Percentiles rank a stretch among this genome's conserved stretches.
Conservation (phyloP, 2,797 vertebrate species). For the Lepilemur ruficaudatus region DNA sequence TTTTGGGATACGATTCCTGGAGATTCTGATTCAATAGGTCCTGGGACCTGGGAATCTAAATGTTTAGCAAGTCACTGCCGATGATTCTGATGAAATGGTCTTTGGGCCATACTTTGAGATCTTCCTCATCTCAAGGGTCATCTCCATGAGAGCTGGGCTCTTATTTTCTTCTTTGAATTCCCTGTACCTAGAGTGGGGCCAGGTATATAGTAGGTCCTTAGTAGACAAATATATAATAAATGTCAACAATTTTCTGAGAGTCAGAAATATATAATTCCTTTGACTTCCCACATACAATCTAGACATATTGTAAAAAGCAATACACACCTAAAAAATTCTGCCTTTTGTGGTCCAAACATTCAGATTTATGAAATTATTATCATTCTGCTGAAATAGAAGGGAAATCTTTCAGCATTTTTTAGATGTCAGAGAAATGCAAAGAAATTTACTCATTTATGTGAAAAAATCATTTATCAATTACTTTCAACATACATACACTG, state of each 20-base stretch:
- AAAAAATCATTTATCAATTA: not conserved
- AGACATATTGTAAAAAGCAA: not conserved
- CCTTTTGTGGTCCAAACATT: not conserved
- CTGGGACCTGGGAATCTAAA: not conserved
- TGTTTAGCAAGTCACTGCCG: not conserved
- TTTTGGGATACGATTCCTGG: no score
- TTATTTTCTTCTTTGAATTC: not conserved
- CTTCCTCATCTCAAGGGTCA: not conserved
- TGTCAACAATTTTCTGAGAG: not conserved
- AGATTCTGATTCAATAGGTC: not conserved
- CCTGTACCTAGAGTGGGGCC: not conserved
- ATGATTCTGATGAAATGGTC: not conserved
- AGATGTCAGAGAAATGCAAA: slow-evolving; percentile 14
- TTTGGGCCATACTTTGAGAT: not conserved
- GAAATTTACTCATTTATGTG: not conserved
- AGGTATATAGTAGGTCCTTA: not conserved
- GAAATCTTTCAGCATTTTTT: not conserved
- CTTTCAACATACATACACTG: not conserved
- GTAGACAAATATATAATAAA: not conserved
- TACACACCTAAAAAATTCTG: not conserved
- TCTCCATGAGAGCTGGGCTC: not conserved
- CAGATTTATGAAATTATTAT: slow-evolving; percentile 10
- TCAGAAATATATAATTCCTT: not conserved
- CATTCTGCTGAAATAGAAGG: not conserved
- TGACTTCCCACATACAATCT: not conserved